Percentiles rank a stretch among this genome's conserved stretches.
Conservation (phyloP, 2,113 vertebrate genomes). For the Ranitomeya imitator region DNA sequence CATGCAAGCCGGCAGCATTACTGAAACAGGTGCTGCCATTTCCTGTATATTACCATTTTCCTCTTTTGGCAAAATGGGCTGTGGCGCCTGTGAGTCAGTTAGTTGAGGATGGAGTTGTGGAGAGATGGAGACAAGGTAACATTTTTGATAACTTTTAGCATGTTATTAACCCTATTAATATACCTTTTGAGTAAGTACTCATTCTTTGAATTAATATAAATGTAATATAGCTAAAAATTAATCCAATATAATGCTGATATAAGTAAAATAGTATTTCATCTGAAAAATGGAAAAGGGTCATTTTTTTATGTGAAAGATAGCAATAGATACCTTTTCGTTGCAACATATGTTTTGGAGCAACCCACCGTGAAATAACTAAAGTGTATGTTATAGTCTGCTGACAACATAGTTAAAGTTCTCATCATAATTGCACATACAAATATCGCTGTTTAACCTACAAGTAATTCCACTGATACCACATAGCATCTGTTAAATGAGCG, state of each 20-base stretch:
- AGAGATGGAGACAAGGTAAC: not conserved
- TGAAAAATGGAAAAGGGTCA: not conserved
- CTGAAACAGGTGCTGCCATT: too few relatives aligned
- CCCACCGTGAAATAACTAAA: not conserved
- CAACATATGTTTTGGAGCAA: not conserved
- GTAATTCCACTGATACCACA: constrained; percentile 71
- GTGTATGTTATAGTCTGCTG: not conserved
- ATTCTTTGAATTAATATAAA: not conserved
- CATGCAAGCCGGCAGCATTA: too few relatives aligned
- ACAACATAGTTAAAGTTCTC: not conserved
- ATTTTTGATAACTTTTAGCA: not conserved
- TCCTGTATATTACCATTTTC: too few relatives aligned
- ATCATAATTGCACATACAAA: constrained; percentile 62
- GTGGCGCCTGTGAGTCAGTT: too few relatives aligned
- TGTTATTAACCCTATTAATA: not conserved
- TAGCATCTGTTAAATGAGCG: constrained; percentile 72
- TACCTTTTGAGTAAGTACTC: not conserved
- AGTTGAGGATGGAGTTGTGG: too few relatives aligned
- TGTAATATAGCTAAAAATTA: not conserved
- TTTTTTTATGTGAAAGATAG: not conserved
- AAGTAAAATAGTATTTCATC: too few relatives aligned
- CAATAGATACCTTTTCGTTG: not conserved
- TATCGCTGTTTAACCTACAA: constrained; percentile 66
- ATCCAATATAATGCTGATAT: too few relatives aligned
- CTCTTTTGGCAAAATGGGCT: too few relatives aligned